Base-by-base conservation (phyloP, 2,113 vertebrate species). In the Triplophysa rosa region DNA sequence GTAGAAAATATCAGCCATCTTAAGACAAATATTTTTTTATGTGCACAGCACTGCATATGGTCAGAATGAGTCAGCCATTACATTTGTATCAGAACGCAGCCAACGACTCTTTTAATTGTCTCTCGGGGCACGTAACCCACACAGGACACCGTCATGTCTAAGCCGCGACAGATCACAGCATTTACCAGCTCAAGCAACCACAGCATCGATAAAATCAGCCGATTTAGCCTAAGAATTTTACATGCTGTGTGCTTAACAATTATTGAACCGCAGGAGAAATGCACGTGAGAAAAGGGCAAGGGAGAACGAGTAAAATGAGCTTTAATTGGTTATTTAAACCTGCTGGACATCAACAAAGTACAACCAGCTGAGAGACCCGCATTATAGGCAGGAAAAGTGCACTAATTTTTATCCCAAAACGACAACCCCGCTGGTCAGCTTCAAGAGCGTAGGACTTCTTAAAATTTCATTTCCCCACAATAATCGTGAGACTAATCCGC, bases 291-390 rank as follows among this genome's bases (percentile, higher is more conserved):
- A 77, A 19, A 49, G 13, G 52, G 19, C 4, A 19, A 42, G 64
- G 68, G 47, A 72, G 42, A 62, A 75, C 61, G 37, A 68, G 62
- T 56, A 33, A 78, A 80, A 86, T 78, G 67, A 84, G 87, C 82
- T 89, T 88, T 93, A 92, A 93, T 93, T 94, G 88, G 89, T 88
- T 88, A 91, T 92, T 90, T 90, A 87, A 86, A 87, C 86, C 91
- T 89, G 90, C 87, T 91, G 91, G 90, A 89, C 89, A 89, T 90
- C 85, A 89, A 90, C 84, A 89, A 88, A 90, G 89, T 87, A 68
- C 47, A 37, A 62, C 78, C 49, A 87, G 83, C 49, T 62, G 72
- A 17, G 87, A 87, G 86, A 86, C 82, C 82, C 82, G 87, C 86
- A 89, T 92, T 91, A 91, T 87, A 89, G 80, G 84, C 87, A 86